Percentiles rank a stretch among this genome's conserved stretches.
Conservation (phyloP, 2,797 vertebrate genomes). For the Sebastes trivittatus region DNA sequence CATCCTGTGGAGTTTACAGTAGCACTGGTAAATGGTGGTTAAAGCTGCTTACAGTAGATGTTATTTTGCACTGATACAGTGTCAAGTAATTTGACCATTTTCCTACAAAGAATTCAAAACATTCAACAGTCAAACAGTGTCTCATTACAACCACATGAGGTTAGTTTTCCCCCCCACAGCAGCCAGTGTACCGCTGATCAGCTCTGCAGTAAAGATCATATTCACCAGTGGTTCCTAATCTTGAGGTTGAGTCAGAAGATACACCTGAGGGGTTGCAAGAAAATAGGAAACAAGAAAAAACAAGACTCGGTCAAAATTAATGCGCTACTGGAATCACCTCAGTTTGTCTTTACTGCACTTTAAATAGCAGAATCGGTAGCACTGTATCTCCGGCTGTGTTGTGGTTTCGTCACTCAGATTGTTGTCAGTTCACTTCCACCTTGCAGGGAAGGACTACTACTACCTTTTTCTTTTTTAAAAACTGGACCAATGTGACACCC, state of each 20-base stretch:
- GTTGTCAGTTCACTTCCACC: neutral
- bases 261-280: neutral
- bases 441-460: neutral
- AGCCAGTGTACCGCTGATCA: neutral
- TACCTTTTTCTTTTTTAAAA: neutral
- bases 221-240: neutral
- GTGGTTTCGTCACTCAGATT: conserved; percentile 6
- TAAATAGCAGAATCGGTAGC: conserved; percentile 32
- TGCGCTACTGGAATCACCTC: conserved; percentile 28
- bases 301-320: neutral
- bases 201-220: neutral
- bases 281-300: no score
- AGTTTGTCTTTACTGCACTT: conserved; percentile 40
- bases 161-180: neutral
- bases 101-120: neutral
- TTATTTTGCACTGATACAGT: neutral
- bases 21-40: neutral
- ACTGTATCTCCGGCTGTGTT: neutral
- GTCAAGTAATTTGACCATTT: neutral
- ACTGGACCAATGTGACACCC: conserved; percentile 6
- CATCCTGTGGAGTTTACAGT: neutral
- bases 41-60: conserved; percentile 13
- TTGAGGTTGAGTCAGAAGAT: neutral
- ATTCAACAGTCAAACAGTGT: neutral
- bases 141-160: neutral